Conservation (phyloP, 2,113 vertebrate genomes). For the Lampris incognitus region DNA sequence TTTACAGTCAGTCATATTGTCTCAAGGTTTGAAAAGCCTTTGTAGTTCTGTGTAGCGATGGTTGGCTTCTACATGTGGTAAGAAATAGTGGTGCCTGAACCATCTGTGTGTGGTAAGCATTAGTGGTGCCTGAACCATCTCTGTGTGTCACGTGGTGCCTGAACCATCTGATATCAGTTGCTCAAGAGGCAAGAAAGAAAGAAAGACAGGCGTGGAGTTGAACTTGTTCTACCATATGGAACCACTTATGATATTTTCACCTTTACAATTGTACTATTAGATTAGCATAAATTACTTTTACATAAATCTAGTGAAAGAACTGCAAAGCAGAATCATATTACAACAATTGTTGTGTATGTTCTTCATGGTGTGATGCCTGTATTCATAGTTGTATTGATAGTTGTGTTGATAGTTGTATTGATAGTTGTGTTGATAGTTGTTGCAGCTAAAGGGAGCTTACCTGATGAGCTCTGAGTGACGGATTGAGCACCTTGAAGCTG, state of each 20-base stretch:
- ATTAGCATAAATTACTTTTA: background rate
- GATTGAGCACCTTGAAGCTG: conserved; percentile 93
- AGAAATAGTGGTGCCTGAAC: too few species aligned
- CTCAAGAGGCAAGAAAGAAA: conserved; percentile 2
- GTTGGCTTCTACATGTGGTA: too few species aligned
- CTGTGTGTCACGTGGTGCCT: background rate
- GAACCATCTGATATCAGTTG: conserved; percentile 17
- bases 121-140: background rate
- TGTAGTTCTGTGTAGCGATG: background rate
- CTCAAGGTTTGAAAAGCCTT: conserved; percentile 1
- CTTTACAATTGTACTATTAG: background rate
- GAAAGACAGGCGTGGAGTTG: background rate
- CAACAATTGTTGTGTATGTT: background rate
- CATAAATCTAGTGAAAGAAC: background rate
- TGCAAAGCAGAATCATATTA: background rate
- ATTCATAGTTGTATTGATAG: too few species aligned
- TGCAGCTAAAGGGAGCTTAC: conserved; percentile 82
- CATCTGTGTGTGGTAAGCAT: background rate
- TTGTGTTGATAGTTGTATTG: too few species aligned
- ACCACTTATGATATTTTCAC: too few species aligned
- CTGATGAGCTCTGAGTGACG: conserved; percentile 89
- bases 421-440: background rate
- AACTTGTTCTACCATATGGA: conserved; percentile 8
- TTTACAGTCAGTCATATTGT: conserved; percentile 6
- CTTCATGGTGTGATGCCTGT: too few species aligned